Percentiles rank a stretch among this genome's conserved stretches.
phyloP scores from a whole-genome alignment of 1,140 invertebrate genomes.

The Magallana gigas region DNA sequence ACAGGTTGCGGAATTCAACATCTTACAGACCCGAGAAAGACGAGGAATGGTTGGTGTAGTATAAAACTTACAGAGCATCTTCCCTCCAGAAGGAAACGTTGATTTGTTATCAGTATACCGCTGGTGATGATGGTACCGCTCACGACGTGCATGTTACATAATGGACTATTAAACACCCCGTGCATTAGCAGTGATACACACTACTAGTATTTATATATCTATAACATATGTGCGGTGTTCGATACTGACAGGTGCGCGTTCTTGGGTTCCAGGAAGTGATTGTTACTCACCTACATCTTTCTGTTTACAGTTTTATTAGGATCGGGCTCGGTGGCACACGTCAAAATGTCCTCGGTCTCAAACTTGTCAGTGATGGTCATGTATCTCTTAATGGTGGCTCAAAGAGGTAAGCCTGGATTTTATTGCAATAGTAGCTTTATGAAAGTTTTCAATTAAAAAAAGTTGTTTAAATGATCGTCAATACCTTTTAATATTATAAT shows the following conservation, averaged over 20 bases:
- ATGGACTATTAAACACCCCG: neutral
- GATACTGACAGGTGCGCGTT: constrained; percentile 2
- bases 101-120: neutral
- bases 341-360: neutral
- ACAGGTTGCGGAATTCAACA: neutral
- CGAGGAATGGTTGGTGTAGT: neutral
- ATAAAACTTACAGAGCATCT: neutral
- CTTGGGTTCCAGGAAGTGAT: neutral
- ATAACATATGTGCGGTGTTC: neutral
- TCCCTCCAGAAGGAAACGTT: neutral
- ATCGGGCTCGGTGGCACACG: neutral
- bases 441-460: too few relatives aligned
- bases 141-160: neutral
- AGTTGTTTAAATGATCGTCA: too few relatives aligned
- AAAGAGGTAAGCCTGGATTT: neutral
- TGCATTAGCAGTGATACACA: neutral
- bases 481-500: too few relatives aligned
- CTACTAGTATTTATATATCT: neutral
- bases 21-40: neutral
- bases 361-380: constrained; percentile 5
- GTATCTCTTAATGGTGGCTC: neutral
- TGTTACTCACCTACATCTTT: neutral
- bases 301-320: constrained; percentile 7
- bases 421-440: too few relatives aligned
- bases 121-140: neutral